Percentiles rank a stretch among this genome's conserved stretches.
Evolutionary conservation across 2,888 invertebrate genomes (phyloP).

Genomic region (Boloria euphrosyne): DNA sequence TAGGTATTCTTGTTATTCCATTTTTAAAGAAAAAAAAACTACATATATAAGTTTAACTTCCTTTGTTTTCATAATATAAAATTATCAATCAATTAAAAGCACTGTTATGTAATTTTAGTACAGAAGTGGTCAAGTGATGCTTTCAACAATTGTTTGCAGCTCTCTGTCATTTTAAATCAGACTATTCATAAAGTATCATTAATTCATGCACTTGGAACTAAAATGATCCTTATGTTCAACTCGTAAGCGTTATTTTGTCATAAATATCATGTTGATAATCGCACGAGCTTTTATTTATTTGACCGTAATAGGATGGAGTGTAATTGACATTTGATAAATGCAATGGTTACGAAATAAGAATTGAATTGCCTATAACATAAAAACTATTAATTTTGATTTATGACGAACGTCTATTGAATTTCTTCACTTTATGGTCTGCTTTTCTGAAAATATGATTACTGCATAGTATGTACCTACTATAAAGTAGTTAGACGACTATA

Average conservation of each 20-base stretch:
- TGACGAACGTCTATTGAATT: not conserved
- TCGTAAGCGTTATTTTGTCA: constrained; percentile 23
- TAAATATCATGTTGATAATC: constrained; percentile 32
- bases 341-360: not conserved
- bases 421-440: too few species aligned
- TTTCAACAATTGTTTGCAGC: constrained; percentile 40
- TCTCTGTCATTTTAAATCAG: constrained; percentile 57
- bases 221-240: constrained; percentile 11
- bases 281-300: constrained; percentile 37
- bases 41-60: too few species aligned
- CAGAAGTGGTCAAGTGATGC: constrained; percentile 28
- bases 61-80: too few species aligned
- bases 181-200: constrained; percentile 48
- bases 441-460: too few species aligned
- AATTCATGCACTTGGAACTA: constrained; percentile 18
- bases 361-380: not conserved
- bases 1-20: too few species aligned
- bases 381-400: not conserved
- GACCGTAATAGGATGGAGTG: constrained; percentile 42
- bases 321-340: constrained; percentile 21
- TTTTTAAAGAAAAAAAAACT: too few species aligned
- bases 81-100: not conserved
- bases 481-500: too few species aligned
- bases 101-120: constrained; percentile 1
- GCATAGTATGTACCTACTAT: too few species aligned